Evolutionary conservation across 2,113 vertebrate species (phyloP), one percentile per base, ranked within the genome.

Genomic region (Dendrocopos noguchii): DNA sequence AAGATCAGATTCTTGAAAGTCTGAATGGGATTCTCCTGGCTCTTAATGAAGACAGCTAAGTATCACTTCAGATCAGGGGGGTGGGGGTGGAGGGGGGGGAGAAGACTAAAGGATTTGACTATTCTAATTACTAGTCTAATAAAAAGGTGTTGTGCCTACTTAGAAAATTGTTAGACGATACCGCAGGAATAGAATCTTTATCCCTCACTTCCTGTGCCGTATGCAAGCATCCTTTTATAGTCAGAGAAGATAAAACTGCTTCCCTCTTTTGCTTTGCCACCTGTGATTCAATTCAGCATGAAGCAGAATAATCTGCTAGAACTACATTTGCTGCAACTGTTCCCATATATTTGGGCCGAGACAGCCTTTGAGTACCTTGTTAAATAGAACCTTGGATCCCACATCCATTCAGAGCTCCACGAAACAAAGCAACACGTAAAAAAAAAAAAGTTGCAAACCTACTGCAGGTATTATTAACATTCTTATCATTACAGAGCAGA

Each of bases 401-500:
- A 75, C 24, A 80, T 0, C 16, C 47, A 56, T 36, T 57, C 50
- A 56, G 61, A 91, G 80, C 17, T 36, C 22, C 1, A 73, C 18
- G 18, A 93, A 90, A 83, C 36, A 87, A 87, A 87, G 56, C 7
- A 44, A 16, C 12, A 17, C 2, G 14, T 39, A 84, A 87, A 85
- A 16, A 63, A 66, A 70, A n/a, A n/a, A n/a, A 7, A 79, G 52
- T 28, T 82, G 18, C 57, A 87, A 52, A 36, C 15, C 27, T 60
- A 31, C 28, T 10, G 47, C n/a, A 44, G 12, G 3, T 66, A 47
- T 22, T 85, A 59, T 52, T 89, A 84, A 94, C 44, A 2, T 25
- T 83, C 60, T 82, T 94, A 82, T 96, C 59, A 78, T 73, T 85
- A 57, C 97, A 98, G 98, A 98, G 91, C 98, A 98, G 85, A 98